Base-by-base conservation (phyloP, 2,797 vertebrate species). In the Macrochelys suwanniensis region DNA sequence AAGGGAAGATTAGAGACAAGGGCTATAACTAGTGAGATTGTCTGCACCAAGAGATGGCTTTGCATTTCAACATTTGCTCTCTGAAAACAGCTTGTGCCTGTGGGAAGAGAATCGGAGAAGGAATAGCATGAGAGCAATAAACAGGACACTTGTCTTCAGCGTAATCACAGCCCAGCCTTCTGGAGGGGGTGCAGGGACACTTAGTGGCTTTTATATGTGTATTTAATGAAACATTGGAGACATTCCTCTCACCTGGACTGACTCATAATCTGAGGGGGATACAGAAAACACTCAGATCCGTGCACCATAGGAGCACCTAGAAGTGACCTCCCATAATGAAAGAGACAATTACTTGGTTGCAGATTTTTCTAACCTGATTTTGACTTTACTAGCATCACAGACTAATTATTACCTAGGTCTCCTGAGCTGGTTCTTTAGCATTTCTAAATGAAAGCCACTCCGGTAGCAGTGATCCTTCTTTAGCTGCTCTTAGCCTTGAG, bases 121-220 rank as follows among this genome's bases (percentile, higher is more conserved):
- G 5, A 79, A 59, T 93, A 89, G 42, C 92, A 94, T 77, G 89
- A 96, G 96, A 95, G 85, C 80, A 89, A 96, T 96, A 93, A 96
- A 54, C 85, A 82, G 87, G 89, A 84, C 94, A 96, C 93, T 97
- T 94, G 90, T 0, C n/a, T 96, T 50, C 81, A 95, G 83, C 85
- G 89, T 95, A 93, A 96, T 96, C 94, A 91, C 92, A 93, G 87
- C 80, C 92, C 42, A 54, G 91, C 50, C 90, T 93, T 86, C 61
- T 85, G 79, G 33, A 95, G 42, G 80, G 61, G 89, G 89, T 96
- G 80, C 89, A 87, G 96, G 94, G 95, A 96, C 54, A 96, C 61
- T 84, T 89, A 96, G 95, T 94, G 95, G 93, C 96, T 96, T 96
- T 96, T 97, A 94, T 94, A 93, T 83, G 94, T 91, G 77, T 97